These are phyloP conservation scores for Macrotus californicus DNA, from an alignment of 2,113 vertebrate species.

Conservation along the genomic window DNA sequence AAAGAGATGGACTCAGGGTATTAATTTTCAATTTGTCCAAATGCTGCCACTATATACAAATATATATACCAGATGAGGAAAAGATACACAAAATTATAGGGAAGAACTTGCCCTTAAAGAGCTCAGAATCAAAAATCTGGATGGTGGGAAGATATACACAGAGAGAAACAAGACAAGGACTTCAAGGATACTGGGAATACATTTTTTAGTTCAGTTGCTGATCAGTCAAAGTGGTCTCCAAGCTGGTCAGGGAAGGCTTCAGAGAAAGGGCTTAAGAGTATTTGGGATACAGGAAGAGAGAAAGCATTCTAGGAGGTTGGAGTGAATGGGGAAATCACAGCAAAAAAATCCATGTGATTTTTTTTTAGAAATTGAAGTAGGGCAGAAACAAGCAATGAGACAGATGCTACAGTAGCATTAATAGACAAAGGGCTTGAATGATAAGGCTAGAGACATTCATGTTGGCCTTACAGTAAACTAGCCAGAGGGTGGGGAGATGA, in stretches of 20 bases:
- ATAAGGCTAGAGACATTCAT: neutral
- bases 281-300: neutral
- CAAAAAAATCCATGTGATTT: neutral
- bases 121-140: neutral
- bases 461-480: neutral
- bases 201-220: neutral
- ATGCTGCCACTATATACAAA: neutral
- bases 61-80: neutral
- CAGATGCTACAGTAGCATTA: neutral
- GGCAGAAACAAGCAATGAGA: neutral
- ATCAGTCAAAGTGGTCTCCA: neutral
- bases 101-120: neutral
- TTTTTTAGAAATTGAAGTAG: neutral
- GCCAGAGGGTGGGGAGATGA: neutral
- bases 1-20: neutral
- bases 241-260: neutral
- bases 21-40: neutral
- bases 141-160: neutral
- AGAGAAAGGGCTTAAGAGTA: neutral
- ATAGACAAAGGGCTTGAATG: neutral
- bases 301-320: neutral
- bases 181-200: neutral
- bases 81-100: neutral
- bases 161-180: neutral
- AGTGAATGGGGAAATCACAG: neutral